These are phyloP conservation scores for Azemiops feae DNA, from an alignment of 2,113 vertebrate species.

Conservation along the genomic window DNA sequence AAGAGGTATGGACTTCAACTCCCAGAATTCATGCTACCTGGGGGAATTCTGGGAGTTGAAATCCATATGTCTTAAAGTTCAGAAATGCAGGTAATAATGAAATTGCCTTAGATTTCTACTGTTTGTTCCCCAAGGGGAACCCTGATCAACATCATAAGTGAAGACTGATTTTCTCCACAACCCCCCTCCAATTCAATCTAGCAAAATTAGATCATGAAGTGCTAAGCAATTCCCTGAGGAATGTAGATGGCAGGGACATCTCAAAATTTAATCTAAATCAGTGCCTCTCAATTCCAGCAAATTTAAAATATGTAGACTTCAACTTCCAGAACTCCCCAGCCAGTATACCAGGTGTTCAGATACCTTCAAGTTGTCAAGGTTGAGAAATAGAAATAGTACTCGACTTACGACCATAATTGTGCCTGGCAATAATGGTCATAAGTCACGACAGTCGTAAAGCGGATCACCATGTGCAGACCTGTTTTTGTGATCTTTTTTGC, in stretches of 20 bases:
- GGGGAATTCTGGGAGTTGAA: too few species aligned
- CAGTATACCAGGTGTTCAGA: background rate
- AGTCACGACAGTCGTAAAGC: too few species aligned
- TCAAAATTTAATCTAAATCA: background rate
- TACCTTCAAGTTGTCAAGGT: background rate
- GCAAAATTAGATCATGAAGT: background rate
- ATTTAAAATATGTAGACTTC: background rate
- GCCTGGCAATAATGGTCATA: too few species aligned
- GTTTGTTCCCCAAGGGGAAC: background rate
- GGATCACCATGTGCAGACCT: too few species aligned
- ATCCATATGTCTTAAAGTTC: too few species aligned
- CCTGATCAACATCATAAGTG: conserved; percentile 39
- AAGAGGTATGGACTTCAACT: too few species aligned
- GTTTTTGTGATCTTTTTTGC: too few species aligned
- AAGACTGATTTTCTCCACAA: conserved; percentile 49
- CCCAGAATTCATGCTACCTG: too few species aligned
- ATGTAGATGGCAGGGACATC: background rate
- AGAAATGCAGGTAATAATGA: background rate
- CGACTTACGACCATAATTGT: too few species aligned
- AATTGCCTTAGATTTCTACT: background rate
- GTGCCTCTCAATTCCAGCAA: background rate
- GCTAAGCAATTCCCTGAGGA: too few species aligned
- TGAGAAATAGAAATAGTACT: background rate
- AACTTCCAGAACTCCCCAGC: background rate
- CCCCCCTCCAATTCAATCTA: background rate